These are phyloP conservation scores for Cheilosia soror DNA, from an alignment of 2,888 invertebrate species.

Conservation along the genomic window DNA sequence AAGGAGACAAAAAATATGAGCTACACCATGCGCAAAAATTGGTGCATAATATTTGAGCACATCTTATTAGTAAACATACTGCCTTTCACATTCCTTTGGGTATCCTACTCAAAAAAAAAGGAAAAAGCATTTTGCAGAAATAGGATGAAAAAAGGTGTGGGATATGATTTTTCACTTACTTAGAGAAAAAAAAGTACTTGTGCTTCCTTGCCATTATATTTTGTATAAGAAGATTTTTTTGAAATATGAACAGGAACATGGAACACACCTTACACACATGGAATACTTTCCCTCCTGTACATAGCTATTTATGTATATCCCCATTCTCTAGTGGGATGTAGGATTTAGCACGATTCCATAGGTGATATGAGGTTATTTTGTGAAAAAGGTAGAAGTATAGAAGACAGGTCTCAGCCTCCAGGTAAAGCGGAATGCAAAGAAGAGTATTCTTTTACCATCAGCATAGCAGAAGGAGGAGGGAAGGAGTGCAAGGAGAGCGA, in stretches of 20 bases:
- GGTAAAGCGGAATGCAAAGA: slow-evolving; percentile 25
- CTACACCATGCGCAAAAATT: slow-evolving; percentile 16
- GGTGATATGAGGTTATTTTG: slow-evolving; percentile 30
- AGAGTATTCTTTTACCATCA: slow-evolving; percentile 16
- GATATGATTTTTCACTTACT: slow-evolving; percentile 21
- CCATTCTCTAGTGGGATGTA: slow-evolving; percentile 9
- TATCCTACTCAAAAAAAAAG: not conserved
- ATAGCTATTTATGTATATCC: not conserved
- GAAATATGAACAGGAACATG: slow-evolving; percentile 4
- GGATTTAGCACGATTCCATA: slow-evolving; percentile 22
- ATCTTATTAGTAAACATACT: slow-evolving; percentile 26
- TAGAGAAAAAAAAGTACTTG: not conserved
- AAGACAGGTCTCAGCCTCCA: not conserved
- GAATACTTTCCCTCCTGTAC: not conserved
- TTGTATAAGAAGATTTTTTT: slow-evolving; percentile 19
- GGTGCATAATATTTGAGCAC: slow-evolving; percentile 12
- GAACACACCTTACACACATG: slow-evolving; percentile 5
- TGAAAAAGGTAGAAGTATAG: slow-evolving; percentile 19
- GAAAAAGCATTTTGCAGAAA: not conserved
- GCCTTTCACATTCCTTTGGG: not conserved
- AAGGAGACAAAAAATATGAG: not conserved
- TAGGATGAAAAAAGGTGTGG: not conserved
- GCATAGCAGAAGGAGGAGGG: not conserved
- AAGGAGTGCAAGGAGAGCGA: slow-evolving; percentile 10
- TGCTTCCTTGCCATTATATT: slow-evolving; percentile 22